These are phyloP conservation scores for Chrosomus eos DNA, from an alignment of 2,797 vertebrate species.

Conservation along the genomic window DNA sequence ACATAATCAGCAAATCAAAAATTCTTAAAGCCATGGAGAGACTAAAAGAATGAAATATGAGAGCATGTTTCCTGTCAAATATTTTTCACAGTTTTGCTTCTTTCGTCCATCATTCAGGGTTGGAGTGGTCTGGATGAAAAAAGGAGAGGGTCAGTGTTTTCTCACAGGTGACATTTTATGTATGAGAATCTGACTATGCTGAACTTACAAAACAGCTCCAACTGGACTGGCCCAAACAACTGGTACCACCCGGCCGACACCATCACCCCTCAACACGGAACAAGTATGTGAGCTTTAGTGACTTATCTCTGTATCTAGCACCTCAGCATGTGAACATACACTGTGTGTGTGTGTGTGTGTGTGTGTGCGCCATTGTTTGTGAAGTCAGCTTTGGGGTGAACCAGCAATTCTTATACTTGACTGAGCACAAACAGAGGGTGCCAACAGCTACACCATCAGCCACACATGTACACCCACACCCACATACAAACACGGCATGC, in stretches of 20 bases:
- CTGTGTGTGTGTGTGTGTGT: conserved; percentile 31
- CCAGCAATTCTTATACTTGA: conserved; percentile 48
- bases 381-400: conserved; percentile 51
- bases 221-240: conserved; percentile 70
- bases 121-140: conserved; percentile 34
- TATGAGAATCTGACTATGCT: conserved; percentile 73
- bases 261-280: conserved; percentile 62
- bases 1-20: background rate
- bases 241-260: conserved; percentile 72
- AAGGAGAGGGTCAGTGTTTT: conserved; percentile 24
- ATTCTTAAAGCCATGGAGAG: background rate
- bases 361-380: conserved; percentile 40
- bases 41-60: background rate
- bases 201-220: conserved; percentile 70
- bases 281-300: conserved; percentile 35
- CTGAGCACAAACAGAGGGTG: conserved; percentile 50
- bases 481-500: conserved; percentile 32
- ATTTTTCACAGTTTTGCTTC: background rate
- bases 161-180: conserved; percentile 59
- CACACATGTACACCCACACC: conserved; percentile 24
- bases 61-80: background rate
- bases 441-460: conserved; percentile 54
- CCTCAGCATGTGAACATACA: background rate
- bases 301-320: background rate
- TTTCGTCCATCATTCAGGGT: background rate